A percentile compares a stretch with the other conserved stretches of the same genome.
These are phyloP conservation scores for Desmodus rotundus DNA, from an alignment of 2,113 vertebrate species.

Conservation along the genomic window DNA sequence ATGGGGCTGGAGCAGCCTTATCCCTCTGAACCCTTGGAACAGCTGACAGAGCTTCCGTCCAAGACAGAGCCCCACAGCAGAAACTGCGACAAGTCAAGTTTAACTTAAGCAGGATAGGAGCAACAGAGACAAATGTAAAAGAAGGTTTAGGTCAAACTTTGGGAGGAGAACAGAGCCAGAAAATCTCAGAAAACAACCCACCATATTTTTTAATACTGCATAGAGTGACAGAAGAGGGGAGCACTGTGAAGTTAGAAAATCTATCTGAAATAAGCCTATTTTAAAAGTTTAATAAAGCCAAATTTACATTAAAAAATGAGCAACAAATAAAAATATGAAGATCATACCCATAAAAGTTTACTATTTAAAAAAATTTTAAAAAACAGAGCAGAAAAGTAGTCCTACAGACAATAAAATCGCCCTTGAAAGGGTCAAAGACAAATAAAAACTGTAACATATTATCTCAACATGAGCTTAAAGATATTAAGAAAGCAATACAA, in stretches of 20 bases:
- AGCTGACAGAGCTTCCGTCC: neutral
- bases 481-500: neutral
- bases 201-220: neutral
- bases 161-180: neutral
- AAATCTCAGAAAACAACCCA: neutral
- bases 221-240: neutral
- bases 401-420: neutral
- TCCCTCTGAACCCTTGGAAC: neutral
- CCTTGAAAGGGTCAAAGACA: neutral
- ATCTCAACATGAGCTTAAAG: neutral
- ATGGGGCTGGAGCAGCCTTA: neutral
- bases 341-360: neutral
- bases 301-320: slow-evolving; percentile 14
- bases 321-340: neutral
- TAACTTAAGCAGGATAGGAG: neutral
- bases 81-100: neutral
- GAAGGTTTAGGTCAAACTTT: neutral
- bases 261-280: neutral
- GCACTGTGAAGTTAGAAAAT: neutral
- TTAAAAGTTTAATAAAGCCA: neutral
- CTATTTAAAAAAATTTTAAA: neutral
- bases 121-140: neutral
- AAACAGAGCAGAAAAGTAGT: neutral
- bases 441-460: neutral
- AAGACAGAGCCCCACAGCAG: neutral